These are phyloP conservation scores for Drosophila cyrtoloma DNA, from an alignment of 2,888 invertebrate species.

Conservation along the genomic window DNA sequence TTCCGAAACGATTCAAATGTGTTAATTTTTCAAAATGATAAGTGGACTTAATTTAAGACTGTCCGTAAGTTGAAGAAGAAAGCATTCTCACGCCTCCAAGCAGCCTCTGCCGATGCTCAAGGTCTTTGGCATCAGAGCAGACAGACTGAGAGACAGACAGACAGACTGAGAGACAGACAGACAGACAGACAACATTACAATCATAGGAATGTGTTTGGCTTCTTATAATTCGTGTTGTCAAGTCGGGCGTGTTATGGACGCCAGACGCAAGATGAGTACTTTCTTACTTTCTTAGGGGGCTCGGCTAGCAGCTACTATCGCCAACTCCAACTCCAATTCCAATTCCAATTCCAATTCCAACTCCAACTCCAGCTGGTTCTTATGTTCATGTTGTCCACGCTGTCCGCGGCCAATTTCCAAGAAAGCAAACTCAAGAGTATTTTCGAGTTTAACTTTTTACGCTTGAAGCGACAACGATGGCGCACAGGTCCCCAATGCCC, in stretches of 20 bases:
- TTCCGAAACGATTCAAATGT: not conserved
- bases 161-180: not conserved
- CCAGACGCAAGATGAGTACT: constrained; percentile 41
- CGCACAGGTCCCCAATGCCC: constrained; percentile 17
- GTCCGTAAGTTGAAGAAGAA: constrained; percentile 3
- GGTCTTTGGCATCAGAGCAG: constrained; percentile 1
- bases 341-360: not conserved
- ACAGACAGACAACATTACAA: constrained; percentile 50
- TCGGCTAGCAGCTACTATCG: not conserved
- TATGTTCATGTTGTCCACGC: constrained; percentile 1
- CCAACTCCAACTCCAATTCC: constrained; percentile 1
- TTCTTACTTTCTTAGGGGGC: not conserved
- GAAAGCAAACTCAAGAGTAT: constrained; percentile 71
- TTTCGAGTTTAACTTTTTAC: constrained; percentile 76
- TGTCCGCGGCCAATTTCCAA: constrained; percentile 68
- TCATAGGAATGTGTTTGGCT: constrained; percentile 63
- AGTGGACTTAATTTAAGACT: not conserved
- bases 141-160: constrained; percentile 14
- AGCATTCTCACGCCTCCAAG: not conserved
- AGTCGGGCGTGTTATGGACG: constrained; percentile 52
- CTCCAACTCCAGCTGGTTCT: not conserved
- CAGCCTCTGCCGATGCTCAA: constrained; percentile 26
- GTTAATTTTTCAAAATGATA: not conserved
- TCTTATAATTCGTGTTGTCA: constrained; percentile 67
- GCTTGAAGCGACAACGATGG: constrained; percentile 63